Conservation (phyloP, 2,888 invertebrate species). For the Eledona agricola region DNA sequence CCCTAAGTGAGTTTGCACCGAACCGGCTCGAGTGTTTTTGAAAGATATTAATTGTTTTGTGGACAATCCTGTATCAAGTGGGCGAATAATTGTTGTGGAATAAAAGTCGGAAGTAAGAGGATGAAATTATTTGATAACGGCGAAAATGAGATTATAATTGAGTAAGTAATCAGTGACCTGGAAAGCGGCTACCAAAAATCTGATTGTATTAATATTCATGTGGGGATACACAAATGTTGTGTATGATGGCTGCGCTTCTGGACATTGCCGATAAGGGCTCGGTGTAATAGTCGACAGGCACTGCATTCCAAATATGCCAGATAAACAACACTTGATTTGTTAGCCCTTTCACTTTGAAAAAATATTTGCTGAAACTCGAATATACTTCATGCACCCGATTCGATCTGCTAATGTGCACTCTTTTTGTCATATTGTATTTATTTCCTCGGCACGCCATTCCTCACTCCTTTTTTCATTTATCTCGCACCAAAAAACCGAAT, state of each 20-base stretch:
- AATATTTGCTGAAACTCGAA: slow-evolving; percentile 41
- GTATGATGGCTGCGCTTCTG: slow-evolving; percentile 44
- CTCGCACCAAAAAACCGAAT: slow-evolving; percentile 19
- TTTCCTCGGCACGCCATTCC: slow-evolving; percentile 19
- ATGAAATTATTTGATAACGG: slow-evolving; percentile 42
- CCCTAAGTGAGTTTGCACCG: slow-evolving; percentile 32
- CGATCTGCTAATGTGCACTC: slow-evolving; percentile 29
- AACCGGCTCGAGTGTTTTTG: slow-evolving; percentile 23
- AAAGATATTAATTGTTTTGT: slow-evolving; percentile 38
- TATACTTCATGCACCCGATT: slow-evolving; percentile 32
- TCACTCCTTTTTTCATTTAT: too few relatives aligned
- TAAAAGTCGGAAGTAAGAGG: slow-evolving; percentile 41
- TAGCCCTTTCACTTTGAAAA: slow-evolving; percentile 42
- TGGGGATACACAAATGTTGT: slow-evolving; percentile 47
- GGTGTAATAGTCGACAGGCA: slow-evolving; percentile 44
- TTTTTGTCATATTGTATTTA: slow-evolving; percentile 28
- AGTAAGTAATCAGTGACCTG: slow-evolving; percentile 43
- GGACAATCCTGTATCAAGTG: slow-evolving; percentile 37
- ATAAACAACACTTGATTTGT: slow-evolving; percentile 46
- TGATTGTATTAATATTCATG: slow-evolving; percentile 48
- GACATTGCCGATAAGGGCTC: slow-evolving; percentile 45
- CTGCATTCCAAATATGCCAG: slow-evolving; percentile 44
- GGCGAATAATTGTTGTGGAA: slow-evolving; percentile 37
- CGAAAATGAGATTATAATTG: slow-evolving; percentile 41
- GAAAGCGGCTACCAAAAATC: slow-evolving; percentile 44